Evolutionary conservation across 2,113 vertebrate species (phyloP).

Genomic region (Solenodon paradoxus): DNA sequence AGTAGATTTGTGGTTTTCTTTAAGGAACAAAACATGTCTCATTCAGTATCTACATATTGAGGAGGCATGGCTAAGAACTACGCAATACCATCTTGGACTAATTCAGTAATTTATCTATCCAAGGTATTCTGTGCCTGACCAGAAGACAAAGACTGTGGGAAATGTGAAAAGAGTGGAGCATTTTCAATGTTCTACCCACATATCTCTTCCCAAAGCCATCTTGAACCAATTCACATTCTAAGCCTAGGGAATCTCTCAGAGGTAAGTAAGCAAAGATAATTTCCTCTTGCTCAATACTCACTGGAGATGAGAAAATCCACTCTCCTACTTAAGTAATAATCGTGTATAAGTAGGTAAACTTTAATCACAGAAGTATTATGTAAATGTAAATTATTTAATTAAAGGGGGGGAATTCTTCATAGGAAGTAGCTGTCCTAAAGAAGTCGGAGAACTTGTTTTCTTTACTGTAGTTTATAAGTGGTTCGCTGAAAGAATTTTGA

Average conservation of each 20-base stretch:
- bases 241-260: slow-evolving; percentile 39
- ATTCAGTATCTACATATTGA: neutral
- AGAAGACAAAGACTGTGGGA: neutral
- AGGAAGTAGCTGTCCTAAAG: slow-evolving; percentile 53
- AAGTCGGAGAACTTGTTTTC: slow-evolving; percentile 32
- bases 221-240: slow-evolving; percentile 18
- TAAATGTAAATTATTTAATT: slow-evolving; percentile 71
- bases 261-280: slow-evolving; percentile 47
- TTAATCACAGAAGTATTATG: slow-evolving; percentile 71
- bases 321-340: slow-evolving; percentile 55
- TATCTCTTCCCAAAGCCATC: neutral
- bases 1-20: neutral
- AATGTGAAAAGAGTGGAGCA: neutral
- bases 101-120: neutral
- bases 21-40: neutral
- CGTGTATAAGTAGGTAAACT: slow-evolving; percentile 65
- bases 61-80: neutral
- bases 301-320: slow-evolving; percentile 59
- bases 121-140: neutral
- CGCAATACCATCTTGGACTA: neutral
- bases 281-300: slow-evolving; percentile 51
- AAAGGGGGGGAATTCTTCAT: slow-evolving; percentile 34
- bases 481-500: slow-evolving; percentile 39
- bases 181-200: slow-evolving; percentile 16
- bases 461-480: neutral